Evolutionary conservation across 2,888 invertebrate genomes (phyloP).

Genomic region (Dolichopus griseipennis): DNA sequence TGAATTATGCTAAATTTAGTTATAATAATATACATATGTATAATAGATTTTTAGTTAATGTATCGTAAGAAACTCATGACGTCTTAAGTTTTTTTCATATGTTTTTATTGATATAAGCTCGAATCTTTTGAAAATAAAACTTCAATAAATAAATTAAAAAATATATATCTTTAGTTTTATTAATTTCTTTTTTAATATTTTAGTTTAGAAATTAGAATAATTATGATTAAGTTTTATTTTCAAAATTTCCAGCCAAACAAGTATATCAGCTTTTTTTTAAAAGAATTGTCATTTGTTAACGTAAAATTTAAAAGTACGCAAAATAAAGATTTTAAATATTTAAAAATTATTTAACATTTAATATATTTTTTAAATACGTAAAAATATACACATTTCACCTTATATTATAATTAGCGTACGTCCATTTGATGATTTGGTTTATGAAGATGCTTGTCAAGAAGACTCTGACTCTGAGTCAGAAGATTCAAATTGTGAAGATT

Average conservation of each 20-base stretch:
- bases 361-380: no score
- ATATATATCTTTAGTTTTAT: not conserved
- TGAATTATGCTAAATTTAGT: not conserved
- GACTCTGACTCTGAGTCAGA: slow-evolving; percentile 49
- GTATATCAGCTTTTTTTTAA: no score
- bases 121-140: slow-evolving; percentile 6
- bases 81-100: not conserved
- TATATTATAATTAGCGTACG: slow-evolving; percentile 29
- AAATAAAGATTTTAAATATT: not conserved
- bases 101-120: not conserved
- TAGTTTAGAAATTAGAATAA: not conserved
- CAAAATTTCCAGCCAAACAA: not conserved
- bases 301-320: not conserved
- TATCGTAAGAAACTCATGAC: not conserved
- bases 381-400: not conserved
- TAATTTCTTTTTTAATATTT: not conserved
- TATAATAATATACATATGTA: not conserved
- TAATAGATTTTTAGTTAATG: not conserved
- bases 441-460: slow-evolving; percentile 30
- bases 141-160: not conserved
- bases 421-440: slow-evolving; percentile 32
- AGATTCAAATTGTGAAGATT: slow-evolving; percentile 71
- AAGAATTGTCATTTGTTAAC: not conserved
- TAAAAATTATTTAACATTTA: no score
- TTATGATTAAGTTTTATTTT: slow-evolving; percentile 7